Evolutionary conservation across 2,113 vertebrate species (phyloP).

Genomic region (Cyphomyrus discorhynchus): DNA sequence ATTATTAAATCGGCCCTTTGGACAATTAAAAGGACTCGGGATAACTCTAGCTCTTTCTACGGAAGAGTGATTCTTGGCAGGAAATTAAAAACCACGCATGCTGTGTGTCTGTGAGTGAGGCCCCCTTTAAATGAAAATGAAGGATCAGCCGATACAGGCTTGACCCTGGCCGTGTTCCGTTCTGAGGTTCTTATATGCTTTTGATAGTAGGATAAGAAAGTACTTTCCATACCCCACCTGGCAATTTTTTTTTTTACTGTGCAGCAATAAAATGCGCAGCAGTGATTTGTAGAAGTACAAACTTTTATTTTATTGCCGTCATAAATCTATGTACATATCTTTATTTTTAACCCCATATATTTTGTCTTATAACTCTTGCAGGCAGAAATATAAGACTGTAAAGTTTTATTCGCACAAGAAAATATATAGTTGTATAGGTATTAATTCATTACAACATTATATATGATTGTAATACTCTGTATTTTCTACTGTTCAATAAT

Average conservation of each 20-base stretch:
- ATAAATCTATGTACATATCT: neutral
- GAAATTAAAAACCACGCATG: constrained; percentile 18
- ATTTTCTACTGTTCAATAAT: neutral
- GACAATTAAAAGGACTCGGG: constrained; percentile 21
- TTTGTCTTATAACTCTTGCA: neutral
- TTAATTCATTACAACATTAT: neutral
- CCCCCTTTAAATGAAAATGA: constrained; percentile 11
- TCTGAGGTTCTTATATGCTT: neutral
- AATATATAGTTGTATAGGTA: neutral
- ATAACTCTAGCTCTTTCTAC: constrained; percentile 14
- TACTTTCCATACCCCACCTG: neutral
- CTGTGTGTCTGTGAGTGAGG: neutral
- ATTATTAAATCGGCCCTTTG: neutral
- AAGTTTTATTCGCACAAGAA: neutral
- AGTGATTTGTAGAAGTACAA: neutral
- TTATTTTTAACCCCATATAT: neutral
- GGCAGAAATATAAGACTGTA: neutral
- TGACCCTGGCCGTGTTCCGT: neutral
- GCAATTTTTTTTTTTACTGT: neutral
- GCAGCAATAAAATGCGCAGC: neutral
- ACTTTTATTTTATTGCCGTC: neutral
- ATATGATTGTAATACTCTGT: neutral
- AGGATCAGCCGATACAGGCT: neutral
- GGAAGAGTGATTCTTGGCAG: constrained; percentile 16
- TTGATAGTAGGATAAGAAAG: neutral